Conservation (phyloP, 2,888 invertebrate genomes). For the Cosmia trapezina region DNA sequence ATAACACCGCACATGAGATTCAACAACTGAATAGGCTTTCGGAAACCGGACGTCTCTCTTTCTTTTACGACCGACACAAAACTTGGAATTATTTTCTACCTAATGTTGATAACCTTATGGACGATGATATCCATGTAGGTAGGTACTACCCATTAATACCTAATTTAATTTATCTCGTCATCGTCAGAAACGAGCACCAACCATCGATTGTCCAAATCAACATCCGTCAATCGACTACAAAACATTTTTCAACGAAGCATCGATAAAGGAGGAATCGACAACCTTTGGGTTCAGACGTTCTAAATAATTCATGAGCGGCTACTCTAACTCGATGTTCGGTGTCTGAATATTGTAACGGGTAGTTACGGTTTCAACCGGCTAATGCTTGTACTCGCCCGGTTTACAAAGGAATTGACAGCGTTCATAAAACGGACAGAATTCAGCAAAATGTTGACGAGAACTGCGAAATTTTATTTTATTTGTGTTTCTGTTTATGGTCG, state of each 20-base stretch:
- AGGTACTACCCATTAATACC: neutral
- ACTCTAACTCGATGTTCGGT: slow-evolving; percentile 44
- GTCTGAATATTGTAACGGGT: slow-evolving; percentile 51
- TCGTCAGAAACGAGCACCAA: neutral
- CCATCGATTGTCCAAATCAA: slow-evolving; percentile 1
- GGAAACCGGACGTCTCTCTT: neutral
- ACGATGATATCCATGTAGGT: neutral
- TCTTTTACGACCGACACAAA: neutral
- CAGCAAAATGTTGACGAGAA: slow-evolving; percentile 31
- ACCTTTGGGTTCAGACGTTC: slow-evolving; percentile 24
- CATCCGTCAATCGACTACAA: slow-evolving; percentile 4
- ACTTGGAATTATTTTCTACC: neutral
- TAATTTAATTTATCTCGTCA: neutral
- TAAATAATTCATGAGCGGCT: slow-evolving; percentile 60
- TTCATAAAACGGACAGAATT: slow-evolving; percentile 4
- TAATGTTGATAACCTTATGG: neutral
- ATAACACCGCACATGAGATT: neutral
- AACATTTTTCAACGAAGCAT: slow-evolving; percentile 27
- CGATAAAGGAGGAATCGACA: slow-evolving; percentile 27
- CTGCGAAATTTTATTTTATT: slow-evolving; percentile 5
- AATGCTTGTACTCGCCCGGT: slow-evolving; percentile 27
- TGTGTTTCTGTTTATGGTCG: neutral
- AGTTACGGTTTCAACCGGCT: slow-evolving; percentile 48
- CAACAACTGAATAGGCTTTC: neutral
- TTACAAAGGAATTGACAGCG: slow-evolving; percentile 32